Percentiles rank a stretch among this genome's conserved stretches.
These are phyloP conservation scores for Hippopotamyrus pictus DNA, from an alignment of 2,797 vertebrate genomes.

Conservation along the genomic window DNA sequence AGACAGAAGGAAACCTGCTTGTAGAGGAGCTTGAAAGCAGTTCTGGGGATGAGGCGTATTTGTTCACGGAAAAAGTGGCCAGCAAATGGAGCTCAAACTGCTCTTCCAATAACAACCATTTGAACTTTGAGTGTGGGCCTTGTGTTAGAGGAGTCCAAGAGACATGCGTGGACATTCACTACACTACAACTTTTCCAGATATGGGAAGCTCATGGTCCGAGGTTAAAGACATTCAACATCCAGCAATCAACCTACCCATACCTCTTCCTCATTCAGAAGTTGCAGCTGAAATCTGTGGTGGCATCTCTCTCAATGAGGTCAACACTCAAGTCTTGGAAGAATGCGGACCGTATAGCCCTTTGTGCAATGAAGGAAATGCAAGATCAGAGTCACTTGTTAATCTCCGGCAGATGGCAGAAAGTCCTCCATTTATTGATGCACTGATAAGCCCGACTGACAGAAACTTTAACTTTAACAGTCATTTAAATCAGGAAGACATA, in stretches of 20 bases:
- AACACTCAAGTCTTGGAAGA: conserved; percentile 21
- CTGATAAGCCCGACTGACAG: conserved; percentile 26
- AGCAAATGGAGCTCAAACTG: conserved; percentile 80
- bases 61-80: conserved; percentile 53
- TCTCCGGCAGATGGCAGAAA: conserved; percentile 35
- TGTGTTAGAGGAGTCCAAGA: conserved; percentile 45
- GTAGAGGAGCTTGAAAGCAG: conserved; percentile 41
- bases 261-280: conserved; percentile 39
- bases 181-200: conserved; percentile 40
- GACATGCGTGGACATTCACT: conserved; percentile 55
- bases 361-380: conserved; percentile 47
- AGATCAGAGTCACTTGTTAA: conserved; percentile 42
- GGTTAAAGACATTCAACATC: conserved; percentile 56
- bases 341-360: conserved; percentile 52
- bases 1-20: conserved; percentile 57
- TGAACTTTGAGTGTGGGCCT: conserved; percentile 54
- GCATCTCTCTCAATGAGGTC: conserved; percentile 31
- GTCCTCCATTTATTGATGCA: conserved; percentile 39
- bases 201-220: conserved; percentile 26
- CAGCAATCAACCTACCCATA: conserved; percentile 45
- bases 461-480: conserved; percentile 27
- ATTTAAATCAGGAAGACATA: conserved; percentile 28
- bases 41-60: conserved; percentile 35
- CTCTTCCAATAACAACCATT: conserved; percentile 83
- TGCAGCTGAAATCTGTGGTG: conserved; percentile 31